phyloP scores from a whole-genome alignment of 2,888 invertebrate species.

The Sycophila texana region DNA sequence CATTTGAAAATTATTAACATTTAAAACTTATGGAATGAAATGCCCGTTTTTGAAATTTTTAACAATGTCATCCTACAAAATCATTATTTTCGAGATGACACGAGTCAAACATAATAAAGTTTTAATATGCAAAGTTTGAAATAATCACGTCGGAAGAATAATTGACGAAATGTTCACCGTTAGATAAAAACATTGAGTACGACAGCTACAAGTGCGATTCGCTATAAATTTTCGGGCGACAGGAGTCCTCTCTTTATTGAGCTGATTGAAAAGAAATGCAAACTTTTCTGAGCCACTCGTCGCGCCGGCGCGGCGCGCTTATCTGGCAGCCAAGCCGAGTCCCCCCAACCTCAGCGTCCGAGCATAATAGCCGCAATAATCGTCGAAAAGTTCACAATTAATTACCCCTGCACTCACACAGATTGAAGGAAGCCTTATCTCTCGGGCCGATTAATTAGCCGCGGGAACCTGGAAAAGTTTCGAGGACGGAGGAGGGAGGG shows the following conservation, averaged over 20 bases:
- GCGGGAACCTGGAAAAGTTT: not conserved
- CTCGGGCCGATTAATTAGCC: conserved; percentile 24
- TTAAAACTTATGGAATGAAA: too few species aligned
- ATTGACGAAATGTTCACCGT: conserved; percentile 17
- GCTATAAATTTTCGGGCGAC: too few species aligned
- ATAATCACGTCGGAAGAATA: not conserved
- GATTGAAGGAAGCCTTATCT: conserved; percentile 17
- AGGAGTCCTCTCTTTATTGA: too few species aligned
- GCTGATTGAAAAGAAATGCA: not conserved
- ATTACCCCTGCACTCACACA: conserved; percentile 37
- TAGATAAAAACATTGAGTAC: not conserved
- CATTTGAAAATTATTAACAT: too few species aligned
- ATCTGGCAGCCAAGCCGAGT: not conserved
- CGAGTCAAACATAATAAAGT: conserved; percentile 22
- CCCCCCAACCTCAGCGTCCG: not conserved
- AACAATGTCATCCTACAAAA: too few species aligned
- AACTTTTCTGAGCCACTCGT: conserved; percentile 3
- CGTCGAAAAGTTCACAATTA: conserved; percentile 29
- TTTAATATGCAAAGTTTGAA: conserved; percentile 54
- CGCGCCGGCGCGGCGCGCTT: not conserved
- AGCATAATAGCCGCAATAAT: conserved; percentile 3
- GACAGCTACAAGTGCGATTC: too few species aligned
- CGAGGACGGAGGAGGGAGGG: not conserved
- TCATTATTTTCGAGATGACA: not conserved
- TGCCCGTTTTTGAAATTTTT: too few species aligned